These are phyloP conservation scores for Drosophila mimica DNA, from an alignment of 2,888 invertebrate genomes.

Conservation along the genomic window DNA sequence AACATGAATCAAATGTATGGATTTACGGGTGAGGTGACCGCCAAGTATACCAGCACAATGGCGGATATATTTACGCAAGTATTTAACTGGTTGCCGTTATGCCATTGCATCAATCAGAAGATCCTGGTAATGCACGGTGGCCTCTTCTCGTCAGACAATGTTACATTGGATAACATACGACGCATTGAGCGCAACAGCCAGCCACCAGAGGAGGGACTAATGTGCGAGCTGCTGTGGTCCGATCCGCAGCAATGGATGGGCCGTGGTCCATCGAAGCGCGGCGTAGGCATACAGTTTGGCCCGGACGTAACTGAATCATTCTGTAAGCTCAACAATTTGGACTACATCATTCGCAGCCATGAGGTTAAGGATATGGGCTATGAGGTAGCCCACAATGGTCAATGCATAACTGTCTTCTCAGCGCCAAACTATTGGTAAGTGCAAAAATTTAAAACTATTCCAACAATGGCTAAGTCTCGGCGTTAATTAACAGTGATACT, in stretches of 20 bases:
- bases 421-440: conserved; percentile 99
- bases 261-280: conserved; percentile 96
- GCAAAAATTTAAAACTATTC: accelerated
- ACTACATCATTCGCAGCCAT: conserved; percentile 98
- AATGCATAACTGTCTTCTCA: conserved; percentile 99
- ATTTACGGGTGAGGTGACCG: conserved; percentile 98
- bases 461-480: neutral
- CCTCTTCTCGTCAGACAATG: conserved; percentile 95
- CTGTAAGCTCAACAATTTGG: conserved; percentile 92
- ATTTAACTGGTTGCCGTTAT: conserved; percentile 98
- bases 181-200: conserved; percentile 96
- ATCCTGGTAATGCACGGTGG: conserved; percentile 98
- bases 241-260: conserved; percentile 97
- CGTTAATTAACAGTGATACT: conserved; percentile 91
- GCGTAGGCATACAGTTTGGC: conserved; percentile 99
- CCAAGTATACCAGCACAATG: conserved; percentile 98
- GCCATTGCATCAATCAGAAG: conserved; percentile 95
- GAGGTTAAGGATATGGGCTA: conserved; percentile 99
- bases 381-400: conserved; percentile 96
- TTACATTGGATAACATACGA: conserved; percentile 96
- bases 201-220: conserved; percentile 98
- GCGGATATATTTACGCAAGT: conserved; percentile 99
- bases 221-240: conserved; percentile 99
- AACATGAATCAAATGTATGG: conserved; percentile 99
- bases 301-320: conserved; percentile 97